Evolutionary conservation across 1,140 invertebrate species (phyloP).

Genomic region (Ectropis grisescens): DNA sequence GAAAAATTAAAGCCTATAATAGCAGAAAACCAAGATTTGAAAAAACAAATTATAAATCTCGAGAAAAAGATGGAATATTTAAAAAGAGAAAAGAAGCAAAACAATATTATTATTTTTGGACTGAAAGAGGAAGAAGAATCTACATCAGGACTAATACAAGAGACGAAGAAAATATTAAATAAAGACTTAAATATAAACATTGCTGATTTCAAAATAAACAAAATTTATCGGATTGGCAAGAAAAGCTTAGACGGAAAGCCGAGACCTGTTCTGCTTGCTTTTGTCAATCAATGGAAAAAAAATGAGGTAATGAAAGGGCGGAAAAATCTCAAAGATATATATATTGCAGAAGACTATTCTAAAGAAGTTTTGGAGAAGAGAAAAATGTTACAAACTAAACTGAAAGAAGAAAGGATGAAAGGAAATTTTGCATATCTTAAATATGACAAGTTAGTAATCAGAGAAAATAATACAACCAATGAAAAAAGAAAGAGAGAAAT

Average conservation of each 20-base stretch:
- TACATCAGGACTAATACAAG: no score
- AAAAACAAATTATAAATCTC: conserved; percentile 10
- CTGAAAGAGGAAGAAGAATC: no score
- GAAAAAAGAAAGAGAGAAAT: conserved; percentile 8
- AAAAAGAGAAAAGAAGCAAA: no score
- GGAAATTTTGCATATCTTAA: conserved; percentile 11
- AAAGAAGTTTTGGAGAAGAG: conserved; percentile 13
- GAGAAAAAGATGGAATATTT: background rate
- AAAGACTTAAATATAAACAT: background rate
- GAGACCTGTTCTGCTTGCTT: conserved; percentile 1
- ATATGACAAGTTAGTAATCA: conserved; percentile 11
- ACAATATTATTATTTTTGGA: background rate
- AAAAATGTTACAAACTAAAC: conserved; percentile 4
- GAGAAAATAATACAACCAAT: background rate
- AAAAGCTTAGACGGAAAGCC: background rate
- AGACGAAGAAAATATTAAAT: no score
- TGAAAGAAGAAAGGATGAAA: conserved; percentile 12
- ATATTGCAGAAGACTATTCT: conserved; percentile 11
- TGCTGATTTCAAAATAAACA: no score
- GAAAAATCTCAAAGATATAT: conserved; percentile 5
- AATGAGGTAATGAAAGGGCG: background rate
- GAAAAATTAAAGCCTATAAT: conserved; percentile 14
- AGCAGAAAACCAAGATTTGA: conserved; percentile 17
- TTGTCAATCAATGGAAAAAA: background rate
- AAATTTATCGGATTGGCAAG: conserved; percentile 4